These are phyloP conservation scores for Cryptophagus acutangulus DNA, from an alignment of 2,888 invertebrate species.

Conservation along the genomic window DNA sequence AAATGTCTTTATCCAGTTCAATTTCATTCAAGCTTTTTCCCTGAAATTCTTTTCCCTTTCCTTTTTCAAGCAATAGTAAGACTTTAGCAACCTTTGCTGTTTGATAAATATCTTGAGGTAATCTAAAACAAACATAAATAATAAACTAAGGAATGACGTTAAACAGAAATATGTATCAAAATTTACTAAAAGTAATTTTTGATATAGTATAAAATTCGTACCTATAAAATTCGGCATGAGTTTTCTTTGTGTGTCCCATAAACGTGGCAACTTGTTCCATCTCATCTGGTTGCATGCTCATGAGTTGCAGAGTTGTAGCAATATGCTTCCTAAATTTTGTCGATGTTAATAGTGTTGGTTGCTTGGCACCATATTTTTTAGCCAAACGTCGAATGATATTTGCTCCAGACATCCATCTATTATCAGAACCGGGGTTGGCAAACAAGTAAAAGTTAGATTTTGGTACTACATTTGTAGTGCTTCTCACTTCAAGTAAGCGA, in stretches of 20 bases:
- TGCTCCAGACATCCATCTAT: neutral
- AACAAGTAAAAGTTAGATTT: neutral
- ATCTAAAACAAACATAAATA: too few relatives aligned
- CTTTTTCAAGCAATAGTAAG: constrained; percentile 21
- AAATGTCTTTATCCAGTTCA: too few relatives aligned
- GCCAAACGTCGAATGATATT: neutral
- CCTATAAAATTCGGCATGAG: constrained; percentile 17
- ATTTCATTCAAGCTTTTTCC: constrained; percentile 25
- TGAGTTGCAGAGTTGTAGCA: constrained; percentile 8
- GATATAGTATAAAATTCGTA: too few relatives aligned
- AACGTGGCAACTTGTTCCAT: constrained; percentile 7
- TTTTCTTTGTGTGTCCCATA: constrained; percentile 11
- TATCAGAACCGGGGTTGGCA: neutral
- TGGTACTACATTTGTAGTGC: neutral
- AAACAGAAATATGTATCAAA: too few relatives aligned
- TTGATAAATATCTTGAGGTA: constrained; percentile 24
- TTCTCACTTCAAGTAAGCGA: neutral
- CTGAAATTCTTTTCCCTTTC: constrained; percentile 17
- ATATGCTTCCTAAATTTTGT: constrained; percentile 6
- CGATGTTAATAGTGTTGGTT: constrained; percentile 1
- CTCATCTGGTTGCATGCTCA: constrained; percentile 4
- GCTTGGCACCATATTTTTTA: neutral
- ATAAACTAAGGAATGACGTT: too few relatives aligned
- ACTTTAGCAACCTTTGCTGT: constrained; percentile 26
- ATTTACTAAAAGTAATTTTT: too few relatives aligned